Conservation (phyloP, 2,888 invertebrate species). For the Coleophora flavipennella region DNA sequence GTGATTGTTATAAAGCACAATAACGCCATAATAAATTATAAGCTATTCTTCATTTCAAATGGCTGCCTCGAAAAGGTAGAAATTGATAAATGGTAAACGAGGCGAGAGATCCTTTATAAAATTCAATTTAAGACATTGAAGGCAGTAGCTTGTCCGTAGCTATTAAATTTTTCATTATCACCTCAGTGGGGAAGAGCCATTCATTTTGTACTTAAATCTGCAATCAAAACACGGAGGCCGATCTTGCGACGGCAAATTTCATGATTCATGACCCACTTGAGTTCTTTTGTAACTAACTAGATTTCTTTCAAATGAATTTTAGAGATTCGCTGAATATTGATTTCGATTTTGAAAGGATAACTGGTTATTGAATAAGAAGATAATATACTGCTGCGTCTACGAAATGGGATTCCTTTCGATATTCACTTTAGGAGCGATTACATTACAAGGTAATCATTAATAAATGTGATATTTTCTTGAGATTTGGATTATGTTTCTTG, state of each 20-base stretch:
- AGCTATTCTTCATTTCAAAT: background rate
- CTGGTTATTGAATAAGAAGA: background rate
- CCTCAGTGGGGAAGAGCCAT: constrained; percentile 31
- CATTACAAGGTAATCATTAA: constrained; percentile 48
- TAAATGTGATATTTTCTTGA: background rate
- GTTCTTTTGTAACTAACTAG: constrained; percentile 31
- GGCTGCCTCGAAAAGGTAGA: background rate
- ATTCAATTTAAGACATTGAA: constrained; percentile 42
- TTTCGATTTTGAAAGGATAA: constrained; percentile 16
- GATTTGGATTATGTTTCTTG: background rate
- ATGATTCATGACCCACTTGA: constrained; percentile 43
- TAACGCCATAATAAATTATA: background rate
- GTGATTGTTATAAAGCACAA: background rate
- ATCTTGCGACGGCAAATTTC: constrained; percentile 31
- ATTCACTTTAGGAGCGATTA: constrained; percentile 42
- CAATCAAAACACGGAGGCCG: constrained; percentile 40
- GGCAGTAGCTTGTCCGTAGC: too few species aligned
- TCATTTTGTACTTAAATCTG: constrained; percentile 47
- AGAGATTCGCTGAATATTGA: constrained; percentile 11
- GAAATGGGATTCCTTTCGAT: constrained; percentile 40
- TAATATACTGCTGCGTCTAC: too few species aligned
- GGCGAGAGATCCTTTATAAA: constrained; percentile 15
- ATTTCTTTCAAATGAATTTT: constrained; percentile 23
- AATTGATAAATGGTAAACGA: background rate
- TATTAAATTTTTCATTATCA: constrained; percentile 60